Conservation (phyloP, 2,113 vertebrate species). For the Arvicanthis niloticus region DNA sequence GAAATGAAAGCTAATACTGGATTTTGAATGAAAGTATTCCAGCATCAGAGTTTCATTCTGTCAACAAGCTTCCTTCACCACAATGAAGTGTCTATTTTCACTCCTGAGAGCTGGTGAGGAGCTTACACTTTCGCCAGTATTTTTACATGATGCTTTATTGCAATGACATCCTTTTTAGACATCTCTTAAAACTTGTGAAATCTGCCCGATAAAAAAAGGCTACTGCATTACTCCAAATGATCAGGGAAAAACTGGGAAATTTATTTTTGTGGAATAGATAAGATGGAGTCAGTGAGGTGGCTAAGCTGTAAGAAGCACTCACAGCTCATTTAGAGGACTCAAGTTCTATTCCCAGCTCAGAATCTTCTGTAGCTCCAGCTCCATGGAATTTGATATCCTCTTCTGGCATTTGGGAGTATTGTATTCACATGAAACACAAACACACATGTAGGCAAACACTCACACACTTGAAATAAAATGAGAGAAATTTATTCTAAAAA, state of each 20-base stretch:
- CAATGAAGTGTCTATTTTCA: conserved; percentile 75
- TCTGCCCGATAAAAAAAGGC: neutral
- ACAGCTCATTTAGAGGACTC: neutral
- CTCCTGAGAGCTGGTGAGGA: conserved; percentile 60
- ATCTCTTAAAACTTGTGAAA: conserved; percentile 11
- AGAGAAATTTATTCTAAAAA: neutral
- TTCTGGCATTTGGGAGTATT: neutral
- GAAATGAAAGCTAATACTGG: conserved; percentile 63
- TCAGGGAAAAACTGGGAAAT: neutral
- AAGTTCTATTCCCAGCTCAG: neutral
- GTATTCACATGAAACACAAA: neutral
- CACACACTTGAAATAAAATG: neutral
- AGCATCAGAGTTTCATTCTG: conserved; percentile 60
- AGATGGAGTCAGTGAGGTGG: too few relatives aligned
- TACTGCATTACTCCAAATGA: neutral
- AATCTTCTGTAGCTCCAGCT: too few relatives aligned
- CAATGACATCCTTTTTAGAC: conserved; percentile 77
- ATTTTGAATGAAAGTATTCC: conserved; percentile 10
- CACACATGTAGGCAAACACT: neutral
- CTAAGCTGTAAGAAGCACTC: neutral
- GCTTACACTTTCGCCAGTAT: conserved; percentile 79
- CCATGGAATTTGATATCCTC: too few relatives aligned
- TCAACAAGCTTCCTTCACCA: conserved; percentile 74
- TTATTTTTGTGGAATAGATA: neutral
- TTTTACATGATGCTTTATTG: conserved; percentile 69